Evolutionary conservation across 2,888 invertebrate genomes (phyloP).

Genomic region (Rhingia rostrata): DNA sequence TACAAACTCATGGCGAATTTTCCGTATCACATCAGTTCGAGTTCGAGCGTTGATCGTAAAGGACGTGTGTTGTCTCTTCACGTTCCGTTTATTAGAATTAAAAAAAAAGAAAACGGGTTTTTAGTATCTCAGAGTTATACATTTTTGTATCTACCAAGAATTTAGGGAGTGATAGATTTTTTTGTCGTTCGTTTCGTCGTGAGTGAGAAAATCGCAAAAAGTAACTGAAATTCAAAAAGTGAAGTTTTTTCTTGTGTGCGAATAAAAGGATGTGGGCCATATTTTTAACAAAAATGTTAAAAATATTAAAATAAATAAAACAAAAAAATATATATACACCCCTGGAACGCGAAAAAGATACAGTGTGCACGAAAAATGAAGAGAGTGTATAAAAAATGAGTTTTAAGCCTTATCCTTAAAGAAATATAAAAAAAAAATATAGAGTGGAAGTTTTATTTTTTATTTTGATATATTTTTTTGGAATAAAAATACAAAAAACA

Average conservation of each 20-base stretch:
- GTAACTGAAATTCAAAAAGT: slow-evolving; percentile 53
- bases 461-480: slow-evolving; percentile 9
- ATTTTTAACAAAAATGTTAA: slow-evolving; percentile 20
- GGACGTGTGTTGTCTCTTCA: slow-evolving; percentile 79
- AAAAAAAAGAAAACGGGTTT: slow-evolving; percentile 75
- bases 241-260: slow-evolving; percentile 9
- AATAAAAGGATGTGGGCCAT: slow-evolving; percentile 58
- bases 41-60: slow-evolving; percentile 81
- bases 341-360: slow-evolving; percentile 44
- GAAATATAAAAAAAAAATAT: slow-evolving; percentile 20
- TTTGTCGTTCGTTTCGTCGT: slow-evolving; percentile 64
- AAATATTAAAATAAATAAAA: slow-evolving; percentile 56
- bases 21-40: slow-evolving; percentile 81
- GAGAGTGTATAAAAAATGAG: slow-evolving; percentile 72
- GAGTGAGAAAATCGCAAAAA: slow-evolving; percentile 49
- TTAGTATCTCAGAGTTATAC: slow-evolving; percentile 75
- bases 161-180: slow-evolving; percentile 73
- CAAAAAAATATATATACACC: slow-evolving; percentile 38
- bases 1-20: slow-evolving; percentile 68
- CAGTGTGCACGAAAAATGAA: slow-evolving; percentile 66
- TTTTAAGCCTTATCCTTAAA: slow-evolving; percentile 62
- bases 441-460: slow-evolving; percentile 27
- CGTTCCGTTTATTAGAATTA: slow-evolving; percentile 76
- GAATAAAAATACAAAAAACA: slow-evolving; percentile 21
- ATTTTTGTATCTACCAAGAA: slow-evolving; percentile 76